phyloP scores from a whole-genome alignment of 2,113 vertebrate genomes.

The Pangasianodon hypophthalmus region DNA sequence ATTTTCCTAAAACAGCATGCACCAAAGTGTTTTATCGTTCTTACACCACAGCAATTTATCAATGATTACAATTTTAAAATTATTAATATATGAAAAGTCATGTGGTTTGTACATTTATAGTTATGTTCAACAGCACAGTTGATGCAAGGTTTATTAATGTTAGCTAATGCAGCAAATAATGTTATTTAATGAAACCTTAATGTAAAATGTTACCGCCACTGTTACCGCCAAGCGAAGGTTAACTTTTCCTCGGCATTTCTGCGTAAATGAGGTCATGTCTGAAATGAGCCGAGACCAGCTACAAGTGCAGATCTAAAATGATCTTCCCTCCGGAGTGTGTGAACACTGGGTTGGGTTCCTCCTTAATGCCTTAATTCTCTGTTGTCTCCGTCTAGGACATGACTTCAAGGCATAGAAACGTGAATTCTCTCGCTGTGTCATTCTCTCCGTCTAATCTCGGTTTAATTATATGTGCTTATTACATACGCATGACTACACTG shows the following conservation, averaged over 20 bases:
- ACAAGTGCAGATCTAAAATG: background rate
- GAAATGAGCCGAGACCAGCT: background rate
- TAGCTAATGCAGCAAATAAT: no score
- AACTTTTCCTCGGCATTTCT: background rate
- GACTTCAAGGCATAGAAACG: no score
- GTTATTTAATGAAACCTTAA: background rate
- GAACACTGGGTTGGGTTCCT: background rate
- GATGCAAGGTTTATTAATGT: no score
- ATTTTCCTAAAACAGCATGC: background rate
- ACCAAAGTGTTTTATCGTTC: background rate
- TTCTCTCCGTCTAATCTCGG: background rate
- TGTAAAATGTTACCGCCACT: background rate
- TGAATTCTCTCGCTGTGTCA: background rate
- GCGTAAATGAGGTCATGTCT: background rate
- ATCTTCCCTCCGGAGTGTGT: background rate
- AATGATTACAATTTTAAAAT: background rate
- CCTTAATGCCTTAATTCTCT: background rate
- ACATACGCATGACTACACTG: background rate
- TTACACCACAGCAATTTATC: background rate
- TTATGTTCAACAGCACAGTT: background rate
- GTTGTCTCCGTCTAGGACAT: background rate
- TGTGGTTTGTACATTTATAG: background rate
- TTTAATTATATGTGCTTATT: background rate
- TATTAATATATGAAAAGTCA: background rate
- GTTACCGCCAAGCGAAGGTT: background rate